phyloP scores from a whole-genome alignment of 2,797 vertebrate genomes.

The Parauchenoglanis ngamensis region DNA sequence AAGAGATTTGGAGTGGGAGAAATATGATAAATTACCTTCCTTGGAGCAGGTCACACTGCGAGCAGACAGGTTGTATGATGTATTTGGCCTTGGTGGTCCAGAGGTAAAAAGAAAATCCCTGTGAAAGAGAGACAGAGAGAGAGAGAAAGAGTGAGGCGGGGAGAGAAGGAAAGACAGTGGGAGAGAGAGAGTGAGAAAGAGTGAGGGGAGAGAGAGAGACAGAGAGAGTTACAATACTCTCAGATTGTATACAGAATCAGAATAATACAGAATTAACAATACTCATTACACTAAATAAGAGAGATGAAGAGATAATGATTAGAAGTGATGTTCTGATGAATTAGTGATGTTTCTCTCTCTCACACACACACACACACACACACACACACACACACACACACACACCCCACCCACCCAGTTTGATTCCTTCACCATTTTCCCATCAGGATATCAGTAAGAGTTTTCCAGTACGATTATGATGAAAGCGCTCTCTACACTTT shows the following conservation, averaged over 20 bases:
- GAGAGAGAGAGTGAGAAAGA: neutral
- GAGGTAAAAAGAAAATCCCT: conserved; percentile 46
- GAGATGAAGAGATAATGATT: neutral
- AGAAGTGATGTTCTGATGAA: neutral
- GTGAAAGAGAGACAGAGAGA: neutral
- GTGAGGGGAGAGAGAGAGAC: conserved; percentile 2
- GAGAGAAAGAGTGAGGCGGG: neutral
- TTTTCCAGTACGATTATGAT: neutral
- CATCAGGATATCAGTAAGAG: too few species aligned
- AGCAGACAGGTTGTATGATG: conserved; percentile 45
- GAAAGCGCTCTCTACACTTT: neutral
- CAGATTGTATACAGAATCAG: neutral
- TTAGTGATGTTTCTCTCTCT: neutral
- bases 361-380: too few species aligned
- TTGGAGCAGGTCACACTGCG: conserved; percentile 54
- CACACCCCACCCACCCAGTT: too few species aligned
- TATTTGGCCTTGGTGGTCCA: conserved; percentile 42
- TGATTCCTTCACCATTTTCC: too few species aligned
- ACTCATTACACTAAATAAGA: neutral
- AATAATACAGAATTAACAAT: neutral
- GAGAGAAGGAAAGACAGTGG: neutral
- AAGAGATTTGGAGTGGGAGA: neutral
- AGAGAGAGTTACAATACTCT: too few species aligned
- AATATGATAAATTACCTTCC: conserved; percentile 57
- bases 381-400: too few species aligned